Conservation (phyloP, 1,140 invertebrate genomes). For the Achatina immaculata region DNA sequence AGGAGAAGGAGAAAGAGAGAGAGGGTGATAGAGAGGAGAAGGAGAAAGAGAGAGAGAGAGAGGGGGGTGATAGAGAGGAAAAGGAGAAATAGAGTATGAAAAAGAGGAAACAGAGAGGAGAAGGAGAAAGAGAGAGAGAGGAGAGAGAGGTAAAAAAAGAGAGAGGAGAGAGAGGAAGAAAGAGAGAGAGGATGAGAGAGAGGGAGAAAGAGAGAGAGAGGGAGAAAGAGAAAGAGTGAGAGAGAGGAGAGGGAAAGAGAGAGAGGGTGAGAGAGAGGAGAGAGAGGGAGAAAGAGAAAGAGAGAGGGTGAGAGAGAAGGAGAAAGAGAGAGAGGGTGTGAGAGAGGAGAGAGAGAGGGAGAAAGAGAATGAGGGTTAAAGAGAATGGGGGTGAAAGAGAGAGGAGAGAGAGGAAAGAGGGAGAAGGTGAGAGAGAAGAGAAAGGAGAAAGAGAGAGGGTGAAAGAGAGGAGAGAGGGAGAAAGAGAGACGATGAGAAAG, state of each 20-base stretch:
- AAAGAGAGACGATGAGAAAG: not conserved
- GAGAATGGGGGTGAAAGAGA: not conserved
- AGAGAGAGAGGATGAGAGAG: constrained; percentile 14
- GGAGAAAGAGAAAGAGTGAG: too few species aligned
- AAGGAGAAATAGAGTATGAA: not conserved
- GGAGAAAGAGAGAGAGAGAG: constrained; percentile 11
- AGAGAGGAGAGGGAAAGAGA: too few species aligned
- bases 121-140: constrained; percentile 1
- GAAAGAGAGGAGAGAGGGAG: not conserved
- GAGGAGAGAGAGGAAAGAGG: too few species aligned
- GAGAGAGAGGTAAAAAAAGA: not conserved
- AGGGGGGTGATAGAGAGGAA: constrained; percentile 2
- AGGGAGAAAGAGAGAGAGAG: too few species aligned
- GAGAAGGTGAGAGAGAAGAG: not conserved
- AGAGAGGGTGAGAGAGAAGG: too few species aligned
- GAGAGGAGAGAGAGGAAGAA: constrained; percentile 6
- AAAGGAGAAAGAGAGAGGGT: not conserved
- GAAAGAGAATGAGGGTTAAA: not conserved
- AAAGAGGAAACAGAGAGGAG: constrained; percentile 5
- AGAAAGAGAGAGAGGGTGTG: not conserved
- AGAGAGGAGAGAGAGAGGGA: not conserved
- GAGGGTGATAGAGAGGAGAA: constrained; percentile 7
- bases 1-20: constrained; percentile 2
- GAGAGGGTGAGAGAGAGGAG: constrained; percentile 19
- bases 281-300: constrained; percentile 20